Base-by-base conservation (phyloP, 2,797 vertebrate genomes). In the Vireo griseus region DNA sequence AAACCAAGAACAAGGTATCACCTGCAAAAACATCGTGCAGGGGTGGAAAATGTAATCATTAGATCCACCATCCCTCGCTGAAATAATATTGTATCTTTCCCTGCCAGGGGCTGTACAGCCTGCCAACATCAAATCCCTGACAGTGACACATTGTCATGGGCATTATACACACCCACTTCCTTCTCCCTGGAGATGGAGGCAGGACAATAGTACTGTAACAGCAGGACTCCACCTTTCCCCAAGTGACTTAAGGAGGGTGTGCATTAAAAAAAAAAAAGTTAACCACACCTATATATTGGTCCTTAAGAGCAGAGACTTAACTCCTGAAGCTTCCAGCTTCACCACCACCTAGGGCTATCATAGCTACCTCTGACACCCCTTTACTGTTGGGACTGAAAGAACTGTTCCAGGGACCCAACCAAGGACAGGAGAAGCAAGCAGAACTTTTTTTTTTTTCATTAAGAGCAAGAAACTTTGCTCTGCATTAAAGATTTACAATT, bases 351-450 rank as follows among this genome's bases (percentile, higher is more conserved):
- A 51, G 13, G 24, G 35, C 44, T 74, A 48, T 28, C 25, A 18
- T 0, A 85, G 47, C 35, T 50, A 58, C 55, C 22, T 37, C 51
- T 47, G 47, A 35, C 2, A 8, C 4, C 17, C 33, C 9, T 37
- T 42, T 16, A 44, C 17, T 10, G 1, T 2, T 35, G 45, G 22
- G 9, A 55, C 28, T 51, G 5, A 29, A 88, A 68, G 73, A 73
- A 5, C 21, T 31, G 24, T 39, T 74, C 40, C 50, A 80, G 21
- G 29, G 14, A 86, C 29, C 29, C 50, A 58, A 37, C 3, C 10
- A 12, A 44, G 8, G 2, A 59, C 0, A 1, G 31, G 15, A 65
- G 13, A 45, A 31, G 11, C 6, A 76, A 66, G n/a, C 5, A 5
- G 42, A 18, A 21, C 15, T 17, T 31, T 29, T 45, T 18, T 35